Evolutionary conservation across 37 sponge, comb jelly and placozoan genomes (phyloP), one percentile per base, ranked within the genome.

Genomic region (Beroe forskalii): DNA sequence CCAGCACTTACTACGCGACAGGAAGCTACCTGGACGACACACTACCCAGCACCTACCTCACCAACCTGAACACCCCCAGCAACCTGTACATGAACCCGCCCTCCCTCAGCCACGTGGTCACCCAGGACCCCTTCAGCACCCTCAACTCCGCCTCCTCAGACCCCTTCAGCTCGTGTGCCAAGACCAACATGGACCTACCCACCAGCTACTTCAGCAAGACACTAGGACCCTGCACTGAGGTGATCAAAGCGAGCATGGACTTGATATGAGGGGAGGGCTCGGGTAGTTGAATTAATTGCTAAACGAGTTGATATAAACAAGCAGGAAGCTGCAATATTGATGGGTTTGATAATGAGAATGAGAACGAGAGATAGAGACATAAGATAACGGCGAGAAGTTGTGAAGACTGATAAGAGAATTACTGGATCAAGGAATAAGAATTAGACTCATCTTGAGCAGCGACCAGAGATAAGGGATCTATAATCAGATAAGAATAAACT

Each of bases 181-280:
- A 63, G 25, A 63, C 28, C n/a, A 30, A 30, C 28, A 63, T 63
- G 66, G 40, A 22, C 31, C 12, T 39, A 36, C 75, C 75, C 39
- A 20, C 40, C 9, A 72, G 40, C 22, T 72, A 38, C 75, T 33
- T 19, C 40, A 37, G 40, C 40, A 38, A 37, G 75, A 72, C 75
- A 33, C 75, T 37, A 22, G 75, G 75, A 3, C 75, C 75, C 20
- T 63, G 66, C n/a, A 38, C 37, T 9, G 40, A 72, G 75, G 75
- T 72, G 8, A 72, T 72, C 39, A 72, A 72, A 20, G 75, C 40
- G 4, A 33, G 40, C 40, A 72, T 72, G 75, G 75, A 72, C 75
- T 63, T 63, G 66, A 63, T 63, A 63, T 63, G 66, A 55, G 60
- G n/a, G n/a, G n/a, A n/a, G n/a, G n/a, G n/a, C n/a, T n/a, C n/a